Percentiles rank a stretch among this genome's conserved stretches.
Evolutionary conservation across 2,888 invertebrate genomes (phyloP).

Genomic region (Agelastica alni): DNA sequence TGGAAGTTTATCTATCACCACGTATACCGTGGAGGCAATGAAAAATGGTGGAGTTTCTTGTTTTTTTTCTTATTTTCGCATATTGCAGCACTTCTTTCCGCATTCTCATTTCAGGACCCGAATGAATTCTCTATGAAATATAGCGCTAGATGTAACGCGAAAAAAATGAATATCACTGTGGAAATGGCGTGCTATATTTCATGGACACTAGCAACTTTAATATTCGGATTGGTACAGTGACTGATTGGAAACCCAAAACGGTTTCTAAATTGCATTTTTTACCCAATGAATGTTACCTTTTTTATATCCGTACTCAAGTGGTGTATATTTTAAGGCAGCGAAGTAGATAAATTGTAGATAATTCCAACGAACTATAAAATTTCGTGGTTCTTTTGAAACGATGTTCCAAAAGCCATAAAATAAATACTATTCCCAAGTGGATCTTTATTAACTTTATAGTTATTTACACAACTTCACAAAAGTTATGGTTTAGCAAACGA

Average conservation of each 20-base stretch:
- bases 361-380: too few species aligned
- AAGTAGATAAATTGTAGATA: too few species aligned
- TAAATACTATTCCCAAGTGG: too few species aligned
- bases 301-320: too few species aligned
- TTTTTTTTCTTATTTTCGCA: slow-evolving; percentile 17
- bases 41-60: slow-evolving; percentile 19
- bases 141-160: slow-evolving; percentile 15
- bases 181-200: slow-evolving; percentile 24
- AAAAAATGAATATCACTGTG: slow-evolving; percentile 23
- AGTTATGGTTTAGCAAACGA: too few species aligned
- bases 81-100: slow-evolving; percentile 20
- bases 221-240: slow-evolving; percentile 14
- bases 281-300: too few species aligned
- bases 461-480: too few species aligned
- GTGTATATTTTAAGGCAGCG: too few species aligned
- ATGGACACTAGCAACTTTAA: slow-evolving; percentile 16
- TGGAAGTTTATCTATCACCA: slow-evolving; percentile 20
- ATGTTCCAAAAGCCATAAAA: too few species aligned
- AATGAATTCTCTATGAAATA: slow-evolving; percentile 21
- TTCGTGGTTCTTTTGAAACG: too few species aligned
- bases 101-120: slow-evolving; percentile 17
- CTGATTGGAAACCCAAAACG: background rate
- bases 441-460: too few species aligned
- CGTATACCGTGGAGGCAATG: slow-evolving; percentile 8
- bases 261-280: background rate